Evolutionary conservation across 2,888 invertebrate genomes (phyloP), one percentile per base, ranked within the genome.

Genomic region (Caenorhabditis wallacei): DNA sequence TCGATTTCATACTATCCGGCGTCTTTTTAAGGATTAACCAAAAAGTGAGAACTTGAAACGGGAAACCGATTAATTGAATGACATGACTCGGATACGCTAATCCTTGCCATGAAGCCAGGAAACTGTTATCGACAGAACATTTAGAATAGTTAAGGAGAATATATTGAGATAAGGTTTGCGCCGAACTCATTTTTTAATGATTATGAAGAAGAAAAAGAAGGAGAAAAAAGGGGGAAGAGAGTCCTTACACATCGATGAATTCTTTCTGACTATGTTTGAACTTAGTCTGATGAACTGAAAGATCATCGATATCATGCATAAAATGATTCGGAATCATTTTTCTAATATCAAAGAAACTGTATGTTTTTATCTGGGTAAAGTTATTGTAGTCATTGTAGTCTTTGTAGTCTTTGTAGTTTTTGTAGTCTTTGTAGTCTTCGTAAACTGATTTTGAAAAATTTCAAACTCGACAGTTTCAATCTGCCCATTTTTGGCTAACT

Each of bases 81-180:
- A 54, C n/a, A 57, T 74, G 74, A 24, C 64, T 48, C 0, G 35
- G 35, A 35, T 56, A 66, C 13, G 74, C 74, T 2, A 74, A 20
- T 13, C 74, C 74, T 30, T 64, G 64, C 74, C 74, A 74, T 0
- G 74, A 66, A n/a, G 74, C 26, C 2, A 74, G 57, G 8, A 74
- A 74, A 37, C 64, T 64, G 13, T 26, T 53, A 4, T 74, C 74
- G 0, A 24, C 4, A 0, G 26, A 8, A 26, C 74, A 74, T 56
- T 57, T 43, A 16, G 54, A 20, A 16, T 57, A 74, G 24, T 74
- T 57, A 1, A 30, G 24, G 10, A n/a, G n/a, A 35, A 46, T 35
- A 30, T 74, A 74, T 1, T 74, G 59, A 1, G 59, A 63, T 24
- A 63, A 26, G 13, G 10, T 54, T 54, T 54, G 63, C 24, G 46